Percentiles rank a stretch among this genome's conserved stretches.
Conservation (phyloP, 1,140 invertebrate genomes). For the Drosophila equinoxialis region DNA sequence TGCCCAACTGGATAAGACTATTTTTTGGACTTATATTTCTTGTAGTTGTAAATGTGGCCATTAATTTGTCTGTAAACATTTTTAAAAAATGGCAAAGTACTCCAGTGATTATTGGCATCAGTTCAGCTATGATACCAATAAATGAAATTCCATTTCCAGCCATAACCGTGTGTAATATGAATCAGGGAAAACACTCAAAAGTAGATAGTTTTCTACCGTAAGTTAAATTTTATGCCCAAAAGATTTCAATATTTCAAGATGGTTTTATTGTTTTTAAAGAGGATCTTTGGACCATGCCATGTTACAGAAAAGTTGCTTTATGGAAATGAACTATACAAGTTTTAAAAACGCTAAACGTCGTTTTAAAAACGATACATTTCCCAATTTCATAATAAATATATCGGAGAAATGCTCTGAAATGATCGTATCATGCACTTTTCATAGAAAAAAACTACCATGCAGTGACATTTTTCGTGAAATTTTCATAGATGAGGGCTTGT, state of each 20-base stretch:
- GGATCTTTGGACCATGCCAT: conserved; percentile 58
- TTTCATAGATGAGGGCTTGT: conserved; percentile 92
- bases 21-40: conserved; percentile 85
- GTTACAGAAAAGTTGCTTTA: conserved; percentile 68
- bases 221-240: not conserved
- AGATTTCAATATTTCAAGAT: not conserved
- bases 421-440: conserved; percentile 58
- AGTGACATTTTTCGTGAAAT: conserved; percentile 89
- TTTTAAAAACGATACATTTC: conserved; percentile 49
- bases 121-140: conserved; percentile 86
- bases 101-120: conserved; percentile 89
- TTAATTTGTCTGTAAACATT: conserved; percentile 88
- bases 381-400: conserved; percentile 57
- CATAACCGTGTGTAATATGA: conserved; percentile 92
- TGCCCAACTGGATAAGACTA: conserved; percentile 48
- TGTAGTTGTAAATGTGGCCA: conserved; percentile 85
- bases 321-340: conserved; percentile 48
- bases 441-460: conserved; percentile 84
- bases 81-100: conserved; percentile 87
- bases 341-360: conserved; percentile 31
- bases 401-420: conserved; percentile 61
- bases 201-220: conserved; percentile 56
- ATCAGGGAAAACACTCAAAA: conserved; percentile 87
- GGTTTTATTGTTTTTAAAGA: conserved; percentile 19
- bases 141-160: conserved; percentile 89